A percentile compares a stretch with the other conserved stretches of the same genome.
These are phyloP conservation scores for Augochlorella aurata DNA, from an alignment of 2,888 invertebrate species.

Conservation along the genomic window DNA sequence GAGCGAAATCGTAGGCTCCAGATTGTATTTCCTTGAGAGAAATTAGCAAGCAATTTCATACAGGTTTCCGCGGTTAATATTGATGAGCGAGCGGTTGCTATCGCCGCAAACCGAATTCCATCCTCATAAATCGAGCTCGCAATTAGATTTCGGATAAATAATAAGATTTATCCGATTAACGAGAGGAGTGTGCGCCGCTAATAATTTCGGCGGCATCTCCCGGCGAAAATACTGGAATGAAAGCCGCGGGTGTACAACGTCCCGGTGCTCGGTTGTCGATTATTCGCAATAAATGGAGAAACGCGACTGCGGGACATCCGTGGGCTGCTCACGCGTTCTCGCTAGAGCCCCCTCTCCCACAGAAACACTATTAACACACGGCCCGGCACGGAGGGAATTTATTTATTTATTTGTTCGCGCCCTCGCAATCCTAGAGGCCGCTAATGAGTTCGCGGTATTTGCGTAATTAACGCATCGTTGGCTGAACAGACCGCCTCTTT, in stretches of 20 bases:
- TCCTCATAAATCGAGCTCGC: not conserved
- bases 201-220: not conserved
- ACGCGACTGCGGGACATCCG: not conserved
- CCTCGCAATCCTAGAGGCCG: constrained; percentile 2
- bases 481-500: constrained; percentile 18
- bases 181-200: not conserved
- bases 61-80: not conserved
- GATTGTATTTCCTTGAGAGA: no score
- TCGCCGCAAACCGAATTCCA: not conserved
- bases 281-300: constrained; percentile 3
- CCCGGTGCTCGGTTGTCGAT: not conserved
- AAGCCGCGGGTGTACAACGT: not conserved
- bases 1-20: no score
- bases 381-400: constrained; percentile 9
- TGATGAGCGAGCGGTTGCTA: not conserved
- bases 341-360: not conserved
- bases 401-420: constrained; percentile 43
- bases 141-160: not conserved
- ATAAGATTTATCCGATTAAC: not conserved
- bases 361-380: not conserved
- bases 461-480: constrained; percentile 33
- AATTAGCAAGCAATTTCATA: no score
- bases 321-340: not conserved
- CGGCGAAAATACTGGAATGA: not conserved
- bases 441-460: constrained; percentile 38